These are phyloP conservation scores for Stenichneumon culpator DNA, from an alignment of 2,888 invertebrate genomes.

Conservation along the genomic window DNA sequence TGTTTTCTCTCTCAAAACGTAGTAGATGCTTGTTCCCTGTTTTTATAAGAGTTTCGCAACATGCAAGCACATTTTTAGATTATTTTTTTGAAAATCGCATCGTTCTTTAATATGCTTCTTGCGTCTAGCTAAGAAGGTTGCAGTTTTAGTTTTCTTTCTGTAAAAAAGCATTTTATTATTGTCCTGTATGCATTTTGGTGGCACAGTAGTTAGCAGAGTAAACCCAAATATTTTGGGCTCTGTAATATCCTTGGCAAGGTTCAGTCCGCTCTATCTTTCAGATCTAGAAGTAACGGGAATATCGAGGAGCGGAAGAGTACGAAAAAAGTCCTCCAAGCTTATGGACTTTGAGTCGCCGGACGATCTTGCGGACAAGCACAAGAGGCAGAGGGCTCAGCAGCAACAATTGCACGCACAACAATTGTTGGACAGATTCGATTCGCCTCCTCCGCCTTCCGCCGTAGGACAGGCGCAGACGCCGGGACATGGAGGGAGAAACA, in stretches of 20 bases:
- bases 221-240: constrained; percentile 76
- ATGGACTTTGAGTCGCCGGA: constrained; percentile 97
- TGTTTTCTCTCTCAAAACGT: constrained; percentile 7
- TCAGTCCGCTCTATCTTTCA: constrained; percentile 82
- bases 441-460: constrained; percentile 71
- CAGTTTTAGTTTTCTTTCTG: constrained; percentile 2
- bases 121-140: neutral
- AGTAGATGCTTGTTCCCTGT: neutral
- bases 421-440: constrained; percentile 80
- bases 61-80: constrained; percentile 17
- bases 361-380: constrained; percentile 90
- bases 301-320: constrained; percentile 95
- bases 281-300: constrained; percentile 94
- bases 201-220: constrained; percentile 64
- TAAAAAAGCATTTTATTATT: constrained; percentile 54
- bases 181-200: constrained; percentile 11
- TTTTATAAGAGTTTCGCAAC: neutral
- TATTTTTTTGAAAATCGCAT: constrained; percentile 3
- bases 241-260: constrained; percentile 80
- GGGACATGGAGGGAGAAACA: constrained; percentile 60
- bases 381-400: constrained; percentile 84
- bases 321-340: constrained; percentile 97
- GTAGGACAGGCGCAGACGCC: constrained; percentile 43
- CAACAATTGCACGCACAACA: constrained; percentile 79
- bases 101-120: neutral